phyloP scores from a whole-genome alignment of 2,797 vertebrate species.

The Australoheros facetus region DNA sequence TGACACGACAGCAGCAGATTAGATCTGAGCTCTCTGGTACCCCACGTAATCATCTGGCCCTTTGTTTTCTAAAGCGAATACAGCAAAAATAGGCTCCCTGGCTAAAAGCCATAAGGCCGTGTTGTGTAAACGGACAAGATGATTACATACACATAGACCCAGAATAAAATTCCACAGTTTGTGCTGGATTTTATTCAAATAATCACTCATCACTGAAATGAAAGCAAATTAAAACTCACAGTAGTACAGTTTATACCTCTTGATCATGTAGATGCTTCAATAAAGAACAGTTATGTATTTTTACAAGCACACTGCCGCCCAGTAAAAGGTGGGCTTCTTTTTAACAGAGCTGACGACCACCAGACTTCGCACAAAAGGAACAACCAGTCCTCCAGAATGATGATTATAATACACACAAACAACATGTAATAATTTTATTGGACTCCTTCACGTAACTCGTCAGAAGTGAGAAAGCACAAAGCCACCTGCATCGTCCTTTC shows the following conservation, averaged over 20 bases:
- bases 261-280: background rate
- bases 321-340: too few relatives aligned
- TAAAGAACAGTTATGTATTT: background rate
- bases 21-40: background rate
- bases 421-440: slow-evolving; percentile 1
- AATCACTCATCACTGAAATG: slow-evolving; percentile 1
- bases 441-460: background rate
- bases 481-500: background rate
- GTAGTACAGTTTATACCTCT: background rate
- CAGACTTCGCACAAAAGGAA: slow-evolving; percentile 10
- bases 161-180: background rate
- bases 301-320: background rate
- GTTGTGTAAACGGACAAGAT: background rate
- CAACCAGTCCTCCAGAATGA: slow-evolving; percentile 3
- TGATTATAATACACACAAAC: background rate
- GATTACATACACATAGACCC: background rate
- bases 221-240: background rate
- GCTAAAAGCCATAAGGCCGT: background rate
- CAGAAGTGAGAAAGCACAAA: background rate
- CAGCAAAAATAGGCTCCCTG: background rate
- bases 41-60: background rate
- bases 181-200: background rate
- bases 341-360: background rate
- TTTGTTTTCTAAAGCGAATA: background rate
- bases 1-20: background rate